A percentile compares a stretch with the other conserved stretches of the same genome.
Conservation (phyloP, 2,797 vertebrate genomes). For the Cyprinella venusta region DNA sequence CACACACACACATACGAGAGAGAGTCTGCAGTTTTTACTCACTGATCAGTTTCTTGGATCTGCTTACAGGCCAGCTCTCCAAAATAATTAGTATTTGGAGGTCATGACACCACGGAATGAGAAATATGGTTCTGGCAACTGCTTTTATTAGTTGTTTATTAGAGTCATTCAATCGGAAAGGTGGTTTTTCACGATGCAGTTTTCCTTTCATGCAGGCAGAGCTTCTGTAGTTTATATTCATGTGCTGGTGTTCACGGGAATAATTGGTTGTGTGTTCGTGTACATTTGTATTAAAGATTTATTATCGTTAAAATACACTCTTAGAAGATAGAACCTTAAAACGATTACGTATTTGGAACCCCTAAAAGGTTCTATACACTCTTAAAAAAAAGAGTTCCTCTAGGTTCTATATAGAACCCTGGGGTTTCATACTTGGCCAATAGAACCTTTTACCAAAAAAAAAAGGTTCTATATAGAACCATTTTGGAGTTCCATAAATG, state of each 20-base stretch:
- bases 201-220: conserved; percentile 8
- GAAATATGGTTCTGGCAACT: conserved; percentile 41
- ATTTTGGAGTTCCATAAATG: too few species aligned
- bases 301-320: not conserved
- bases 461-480: too few species aligned
- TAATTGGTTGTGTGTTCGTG: not conserved
- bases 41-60: conserved; percentile 27
- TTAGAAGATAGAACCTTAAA: too few species aligned
- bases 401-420: too few species aligned
- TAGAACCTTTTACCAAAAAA: too few species aligned
- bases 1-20: not conserved
- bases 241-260: not conserved
- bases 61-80: conserved; percentile 22
- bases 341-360: too few species aligned
- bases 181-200: not conserved
- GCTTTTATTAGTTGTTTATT: conserved; percentile 50
- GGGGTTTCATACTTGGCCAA: too few species aligned
- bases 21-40: conserved; percentile 5
- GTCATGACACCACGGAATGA: conserved; percentile 32
- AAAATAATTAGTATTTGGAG: conserved; percentile 38
- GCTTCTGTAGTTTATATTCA: conserved; percentile 16
- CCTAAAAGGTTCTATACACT: too few species aligned
- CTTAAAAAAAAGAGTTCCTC: too few species aligned
- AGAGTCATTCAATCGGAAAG: conserved; percentile 32
- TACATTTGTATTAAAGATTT: not conserved